These are phyloP conservation scores for Alauda arvensis DNA, from an alignment of 2,797 vertebrate genomes.

Conservation along the genomic window DNA sequence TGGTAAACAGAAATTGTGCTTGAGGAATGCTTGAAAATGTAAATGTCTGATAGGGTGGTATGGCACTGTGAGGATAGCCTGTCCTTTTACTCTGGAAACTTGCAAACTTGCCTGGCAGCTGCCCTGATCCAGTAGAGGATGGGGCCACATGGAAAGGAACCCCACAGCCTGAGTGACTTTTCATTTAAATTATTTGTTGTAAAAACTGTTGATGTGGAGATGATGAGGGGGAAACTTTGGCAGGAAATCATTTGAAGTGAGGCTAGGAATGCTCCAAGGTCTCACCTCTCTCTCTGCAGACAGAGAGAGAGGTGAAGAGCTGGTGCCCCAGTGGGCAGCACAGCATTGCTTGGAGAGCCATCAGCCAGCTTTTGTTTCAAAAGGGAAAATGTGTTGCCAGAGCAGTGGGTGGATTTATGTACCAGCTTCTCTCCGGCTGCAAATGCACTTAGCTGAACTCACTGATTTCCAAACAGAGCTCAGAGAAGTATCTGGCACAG, in stretches of 20 bases:
- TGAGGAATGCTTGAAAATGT: conserved; percentile 40
- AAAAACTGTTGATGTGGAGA: neutral
- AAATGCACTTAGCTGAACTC: neutral
- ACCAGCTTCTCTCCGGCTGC: neutral
- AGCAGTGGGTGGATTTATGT: neutral
- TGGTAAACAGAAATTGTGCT: conserved; percentile 43
- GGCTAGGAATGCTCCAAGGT: neutral
- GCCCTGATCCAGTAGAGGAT: neutral
- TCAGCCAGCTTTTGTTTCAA: neutral
- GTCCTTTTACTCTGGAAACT: neutral
- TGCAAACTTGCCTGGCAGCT: neutral
- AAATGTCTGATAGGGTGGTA: neutral
- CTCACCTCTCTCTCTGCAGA: neutral
- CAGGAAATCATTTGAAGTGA: neutral
- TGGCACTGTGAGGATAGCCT: neutral
- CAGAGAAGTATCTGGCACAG: neutral
- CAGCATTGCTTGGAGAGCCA: neutral
- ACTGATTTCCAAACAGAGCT: neutral
- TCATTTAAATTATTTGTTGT: neutral
- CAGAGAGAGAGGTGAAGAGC: neutral
- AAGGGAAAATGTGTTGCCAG: neutral
- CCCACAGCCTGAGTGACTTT: neutral
- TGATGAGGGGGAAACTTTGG: neutral
- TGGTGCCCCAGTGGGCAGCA: neutral
- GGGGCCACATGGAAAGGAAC: neutral